Evolutionary conservation across 2,888 invertebrate species (phyloP).

Genomic region (Dioctria linearis): DNA sequence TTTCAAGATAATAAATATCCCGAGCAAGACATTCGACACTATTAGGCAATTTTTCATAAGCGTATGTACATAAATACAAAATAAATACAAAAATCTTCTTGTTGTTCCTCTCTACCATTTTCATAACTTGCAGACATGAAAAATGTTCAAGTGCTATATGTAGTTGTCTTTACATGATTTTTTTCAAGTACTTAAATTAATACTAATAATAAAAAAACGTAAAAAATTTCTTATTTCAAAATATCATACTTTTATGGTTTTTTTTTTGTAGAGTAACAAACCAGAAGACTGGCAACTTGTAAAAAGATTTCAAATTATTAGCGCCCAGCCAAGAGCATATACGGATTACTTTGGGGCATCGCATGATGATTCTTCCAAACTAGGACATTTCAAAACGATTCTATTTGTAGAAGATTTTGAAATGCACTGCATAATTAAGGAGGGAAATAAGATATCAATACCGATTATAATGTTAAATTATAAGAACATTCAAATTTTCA

Average conservation of each 20-base stretch:
- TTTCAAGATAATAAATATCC: no score
- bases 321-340: constrained; percentile 68
- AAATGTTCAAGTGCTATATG: no score
- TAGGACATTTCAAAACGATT: constrained; percentile 65
- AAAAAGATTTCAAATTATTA: constrained; percentile 79
- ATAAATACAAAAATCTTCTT: no score
- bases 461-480: constrained; percentile 67
- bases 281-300: constrained; percentile 77
- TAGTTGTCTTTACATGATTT: no score
- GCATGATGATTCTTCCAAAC: constrained; percentile 64
- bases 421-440: constrained; percentile 64
- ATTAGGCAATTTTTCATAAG: no score
- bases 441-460: constrained; percentile 64
- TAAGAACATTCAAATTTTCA: constrained; percentile 64
- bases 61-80: no score
- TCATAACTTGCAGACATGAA: no score
- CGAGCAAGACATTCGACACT: no score
- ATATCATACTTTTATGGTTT: constrained; percentile 8
- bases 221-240: no score
- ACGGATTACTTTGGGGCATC: constrained; percentile 60
- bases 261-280: constrained; percentile 70
- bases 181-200: no score
- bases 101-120: no score
- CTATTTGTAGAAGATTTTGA: constrained; percentile 65
- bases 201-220: no score